Evolutionary conservation across 53 echinoderm and acorn worm species (phyloP).

Genomic region (Arbacia lixula): DNA sequence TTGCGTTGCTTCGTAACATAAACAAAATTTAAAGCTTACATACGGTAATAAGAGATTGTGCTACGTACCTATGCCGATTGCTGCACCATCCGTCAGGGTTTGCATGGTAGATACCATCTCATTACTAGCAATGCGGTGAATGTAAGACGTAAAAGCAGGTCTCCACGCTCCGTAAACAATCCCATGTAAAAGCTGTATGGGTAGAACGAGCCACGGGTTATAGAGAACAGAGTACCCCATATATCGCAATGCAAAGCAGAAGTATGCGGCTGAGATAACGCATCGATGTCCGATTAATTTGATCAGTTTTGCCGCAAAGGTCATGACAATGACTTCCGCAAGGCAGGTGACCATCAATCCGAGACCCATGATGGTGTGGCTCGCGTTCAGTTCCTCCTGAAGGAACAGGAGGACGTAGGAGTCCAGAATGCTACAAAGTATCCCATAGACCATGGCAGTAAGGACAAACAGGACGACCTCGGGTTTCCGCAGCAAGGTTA

Average conservation of each 20-base stretch:
- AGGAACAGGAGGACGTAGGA: constrained; percentile 87
- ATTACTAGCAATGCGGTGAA: constrained; percentile 61
- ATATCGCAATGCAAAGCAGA: constrained; percentile 65
- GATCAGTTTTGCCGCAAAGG: constrained; percentile 73
- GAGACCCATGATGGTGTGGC: constrained; percentile 86
- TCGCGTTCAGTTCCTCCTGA: constrained; percentile 64
- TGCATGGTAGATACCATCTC: constrained; percentile 70
- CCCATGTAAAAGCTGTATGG: constrained; percentile 78
- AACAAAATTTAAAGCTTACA: too few relatives aligned
- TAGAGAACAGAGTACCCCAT: constrained; percentile 65
- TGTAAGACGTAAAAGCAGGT: constrained; percentile 67
- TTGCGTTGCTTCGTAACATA: too few relatives aligned
- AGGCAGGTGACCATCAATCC: constrained; percentile 80
- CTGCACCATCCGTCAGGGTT: constrained; percentile 46
- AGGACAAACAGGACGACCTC: constrained; percentile 65
- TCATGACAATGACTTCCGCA: constrained; percentile 87
- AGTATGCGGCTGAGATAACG: constrained; percentile 62
- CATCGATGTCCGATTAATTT: constrained; percentile 64
- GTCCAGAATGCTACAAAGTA: constrained; percentile 72
- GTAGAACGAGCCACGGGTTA: constrained; percentile 77
- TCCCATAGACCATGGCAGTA: constrained; percentile 37
- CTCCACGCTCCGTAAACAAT: constrained; percentile 73
- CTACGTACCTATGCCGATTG: constrained; percentile 70
- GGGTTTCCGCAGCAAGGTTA: constrained; percentile 47
- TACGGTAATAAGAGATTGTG: too few relatives aligned